Percentiles rank a stretch among this genome's conserved stretches.
phyloP scores from a whole-genome alignment of 2,113 vertebrate species.

The Myrmecophaga tridactyla region DNA sequence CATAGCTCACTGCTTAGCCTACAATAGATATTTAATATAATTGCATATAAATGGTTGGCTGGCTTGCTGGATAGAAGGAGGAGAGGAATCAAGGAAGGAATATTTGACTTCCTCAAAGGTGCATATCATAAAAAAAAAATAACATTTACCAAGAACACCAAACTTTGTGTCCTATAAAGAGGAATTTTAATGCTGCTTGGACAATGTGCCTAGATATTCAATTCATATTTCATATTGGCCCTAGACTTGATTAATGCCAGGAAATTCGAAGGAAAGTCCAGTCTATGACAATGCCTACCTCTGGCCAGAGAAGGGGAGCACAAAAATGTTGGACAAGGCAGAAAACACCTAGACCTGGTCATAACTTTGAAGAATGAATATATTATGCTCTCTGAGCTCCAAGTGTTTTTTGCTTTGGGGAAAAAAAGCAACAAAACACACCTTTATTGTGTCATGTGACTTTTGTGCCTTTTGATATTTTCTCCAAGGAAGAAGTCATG shows the following conservation, averaged over 20 bases:
- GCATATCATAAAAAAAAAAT: not conserved
- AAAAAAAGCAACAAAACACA: not conserved
- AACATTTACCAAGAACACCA: not conserved
- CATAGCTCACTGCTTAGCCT: not conserved
- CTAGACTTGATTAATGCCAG: slow-evolving; percentile 24
- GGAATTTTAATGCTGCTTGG: not conserved
- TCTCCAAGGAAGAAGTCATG: slow-evolving; percentile 50
- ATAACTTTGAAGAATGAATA: slow-evolving; percentile 44
- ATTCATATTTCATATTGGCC: not conserved
- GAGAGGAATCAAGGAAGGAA: not conserved
- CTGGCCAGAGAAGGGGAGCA: not conserved
- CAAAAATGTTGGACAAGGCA: slow-evolving; percentile 23
- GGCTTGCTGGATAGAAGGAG: not conserved
- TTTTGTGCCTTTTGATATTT: not conserved
- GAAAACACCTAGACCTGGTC: slow-evolving; percentile 37
- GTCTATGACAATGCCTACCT: not conserved
- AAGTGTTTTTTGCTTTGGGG: not conserved
- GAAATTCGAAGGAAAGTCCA: slow-evolving; percentile 35
- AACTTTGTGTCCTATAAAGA: not conserved
- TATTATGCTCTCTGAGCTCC: not conserved
- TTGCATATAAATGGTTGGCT: not conserved
- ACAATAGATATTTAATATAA: not conserved
- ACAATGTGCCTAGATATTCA: slow-evolving; percentile 12
- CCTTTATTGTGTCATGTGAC: slow-evolving; percentile 53
- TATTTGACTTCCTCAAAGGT: not conserved